Base-by-base conservation (phyloP, 2,888 invertebrate species). In the Morinoia aosen region DNA sequence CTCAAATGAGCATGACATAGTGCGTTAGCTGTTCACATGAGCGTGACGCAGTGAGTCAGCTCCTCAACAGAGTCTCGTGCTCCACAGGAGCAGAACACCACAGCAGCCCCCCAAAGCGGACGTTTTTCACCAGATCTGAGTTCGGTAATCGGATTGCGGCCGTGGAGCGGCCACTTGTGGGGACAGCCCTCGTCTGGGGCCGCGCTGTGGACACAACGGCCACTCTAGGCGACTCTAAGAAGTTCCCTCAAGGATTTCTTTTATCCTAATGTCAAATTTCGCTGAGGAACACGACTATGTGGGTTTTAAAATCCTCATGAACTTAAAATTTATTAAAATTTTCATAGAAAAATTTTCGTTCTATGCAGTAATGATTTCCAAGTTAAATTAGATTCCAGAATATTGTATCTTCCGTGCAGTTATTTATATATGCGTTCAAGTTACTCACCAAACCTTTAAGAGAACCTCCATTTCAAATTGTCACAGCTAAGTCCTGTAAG, bases 61-160 rank as follows among this genome's bases (percentile, higher is more conserved):
- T 40, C 48, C 39, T 90, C 40, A 90, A 90, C 1, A 90, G 48
- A 90, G 39, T 40, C 90, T 40, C 39, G 90, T 48, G 2, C 90
- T 90, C 14, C 39, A 48, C 0, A 88, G 11, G 88, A 90, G 4
- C 90, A 8, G 90, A 33, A 90, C 16, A 33, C 25, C 33, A 16
- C 16, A 10, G 25, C 76, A 76, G 76, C 90, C 40, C 39, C 90
- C 19, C 0, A 48, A 90, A 90, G 25, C 16, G 90, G 90, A 39
- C 39, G 90, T 90, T 90, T 90, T 90, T 90, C 39, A 90, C 11
- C 90, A 90, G 90, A 90, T 90, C 90, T 90, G n/a, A 11, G 16
- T 90, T 48, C 4, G 14, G 90, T 90, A 90, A 90, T 90, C 90
- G 90, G 90, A 90, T 90, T 90, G 90, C 48, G 90, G 90, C 90